Evolutionary conservation across 2,113 vertebrate species (phyloP), one percentile per base, ranked within the genome.

Genomic region (Agapornis roseicollis): DNA sequence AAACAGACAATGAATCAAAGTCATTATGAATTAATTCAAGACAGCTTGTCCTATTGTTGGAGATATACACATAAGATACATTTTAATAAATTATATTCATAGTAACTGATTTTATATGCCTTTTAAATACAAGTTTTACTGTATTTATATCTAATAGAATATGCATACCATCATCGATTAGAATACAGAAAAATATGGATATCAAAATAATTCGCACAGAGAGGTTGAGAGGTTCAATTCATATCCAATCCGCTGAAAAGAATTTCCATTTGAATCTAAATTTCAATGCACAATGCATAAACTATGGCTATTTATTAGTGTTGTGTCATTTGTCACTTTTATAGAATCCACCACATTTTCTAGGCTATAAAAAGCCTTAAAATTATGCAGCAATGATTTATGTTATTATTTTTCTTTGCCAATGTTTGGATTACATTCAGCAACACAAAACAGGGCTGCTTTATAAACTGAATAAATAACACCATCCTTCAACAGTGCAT

Each of bases 321-420:
- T 81, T 97, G 94, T 96, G 76, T 94, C 96, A 95, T 98, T 97
- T 97, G 97, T 97, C 97, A 98, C 93, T 98, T 98, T 96, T 97
- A 97, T 96, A 93, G 97, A 97, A 97, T 96, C 92, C 83, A 86
- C 89, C 61, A 41, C 97, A 97, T 98, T 98, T 98, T 96, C 80
- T 88, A 97, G 94, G 80, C 95, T 97, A 95, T 97, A 97, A 98
- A 98, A 96, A 95, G 94, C 86, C 96, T 97, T 96, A 98, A 93
- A 97, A 96, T 97, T 97, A 97, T 97, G 95, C 95, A 91, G 93
- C 96, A 97, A 94, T 97, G 96, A 98, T 98, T 89, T 97, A 97
- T 91, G 92, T 60, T 87, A 96, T 97, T 97, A 98, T 86, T 97
- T 95, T 97, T 97, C 95, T 97, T 97, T 97, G 89, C 92, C 93